Conservation (phyloP, 2,797 vertebrate species). For the Bovichtus diacanthus region DNA sequence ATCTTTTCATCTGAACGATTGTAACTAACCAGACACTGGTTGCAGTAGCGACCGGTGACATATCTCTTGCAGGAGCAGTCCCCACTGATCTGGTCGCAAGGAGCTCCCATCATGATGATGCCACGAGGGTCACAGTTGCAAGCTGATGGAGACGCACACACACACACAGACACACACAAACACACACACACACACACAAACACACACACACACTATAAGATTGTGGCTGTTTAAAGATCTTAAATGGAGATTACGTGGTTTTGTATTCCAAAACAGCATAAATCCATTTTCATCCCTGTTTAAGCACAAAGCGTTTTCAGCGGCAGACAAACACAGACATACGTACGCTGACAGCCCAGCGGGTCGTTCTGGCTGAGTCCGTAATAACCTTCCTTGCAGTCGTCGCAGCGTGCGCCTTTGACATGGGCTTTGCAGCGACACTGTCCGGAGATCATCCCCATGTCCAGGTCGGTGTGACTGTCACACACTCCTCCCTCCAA, state of each 20-base stretch:
- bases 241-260: constrained; percentile 4
- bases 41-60: constrained; percentile 89
- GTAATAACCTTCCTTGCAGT: constrained; percentile 87
- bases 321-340: neutral
- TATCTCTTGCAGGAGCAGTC: constrained; percentile 93
- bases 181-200: constrained; percentile 2
- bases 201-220: constrained; percentile 42
- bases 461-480: constrained; percentile 83
- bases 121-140: constrained; percentile 90
- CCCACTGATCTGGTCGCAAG: constrained; percentile 90
- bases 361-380: constrained; percentile 88
- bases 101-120: constrained; percentile 81
- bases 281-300: neutral
- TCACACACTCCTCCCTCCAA: constrained; percentile 90
- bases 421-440: constrained; percentile 90
- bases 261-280: neutral
- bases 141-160: constrained; percentile 70
- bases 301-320: neutral
- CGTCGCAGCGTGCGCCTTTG: constrained; percentile 86
- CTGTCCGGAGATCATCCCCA: constrained; percentile 89
- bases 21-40: constrained; percentile 89
- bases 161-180: constrained; percentile 1
- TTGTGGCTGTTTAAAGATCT: neutral
- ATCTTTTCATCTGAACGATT: neutral
- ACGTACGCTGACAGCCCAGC: constrained; percentile 89